These are phyloP conservation scores for Ptilonorhynchus violaceus DNA, from an alignment of 2,113 vertebrate species.

Conservation along the genomic window DNA sequence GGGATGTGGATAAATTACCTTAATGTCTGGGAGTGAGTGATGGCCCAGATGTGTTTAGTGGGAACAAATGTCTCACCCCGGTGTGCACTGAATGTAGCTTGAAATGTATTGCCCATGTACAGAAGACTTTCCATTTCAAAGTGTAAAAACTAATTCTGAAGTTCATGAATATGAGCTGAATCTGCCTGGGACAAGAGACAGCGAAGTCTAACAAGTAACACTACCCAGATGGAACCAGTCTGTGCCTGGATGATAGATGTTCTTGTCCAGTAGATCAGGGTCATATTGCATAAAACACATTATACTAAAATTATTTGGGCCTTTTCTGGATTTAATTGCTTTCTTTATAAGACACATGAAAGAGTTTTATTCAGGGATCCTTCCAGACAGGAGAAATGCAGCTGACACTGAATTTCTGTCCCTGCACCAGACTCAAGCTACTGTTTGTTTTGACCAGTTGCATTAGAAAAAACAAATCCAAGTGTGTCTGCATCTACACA, in stretches of 20 bases:
- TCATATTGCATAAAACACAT: neutral
- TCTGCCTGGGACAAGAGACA: neutral
- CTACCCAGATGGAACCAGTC: neutral
- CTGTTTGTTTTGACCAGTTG: neutral
- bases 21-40: neutral
- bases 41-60: neutral
- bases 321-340: neutral
- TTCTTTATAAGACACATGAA: neutral
- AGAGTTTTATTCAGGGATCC: neutral
- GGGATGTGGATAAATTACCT: neutral
- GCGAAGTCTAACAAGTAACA: neutral
- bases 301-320: neutral
- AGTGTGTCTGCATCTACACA: too few relatives aligned
- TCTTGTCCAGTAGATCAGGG: neutral
- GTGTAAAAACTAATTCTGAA: neutral
- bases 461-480: neutral
- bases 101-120: neutral
- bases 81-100: neutral
- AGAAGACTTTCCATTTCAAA: neutral
- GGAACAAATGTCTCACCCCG: neutral
- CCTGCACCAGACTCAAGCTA: neutral
- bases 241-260: neutral
- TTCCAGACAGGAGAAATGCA: neutral
- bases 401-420: neutral
- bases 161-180: neutral